Base-by-base conservation (phyloP, 2,888 invertebrate genomes). In the Apoderus coryli region DNA sequence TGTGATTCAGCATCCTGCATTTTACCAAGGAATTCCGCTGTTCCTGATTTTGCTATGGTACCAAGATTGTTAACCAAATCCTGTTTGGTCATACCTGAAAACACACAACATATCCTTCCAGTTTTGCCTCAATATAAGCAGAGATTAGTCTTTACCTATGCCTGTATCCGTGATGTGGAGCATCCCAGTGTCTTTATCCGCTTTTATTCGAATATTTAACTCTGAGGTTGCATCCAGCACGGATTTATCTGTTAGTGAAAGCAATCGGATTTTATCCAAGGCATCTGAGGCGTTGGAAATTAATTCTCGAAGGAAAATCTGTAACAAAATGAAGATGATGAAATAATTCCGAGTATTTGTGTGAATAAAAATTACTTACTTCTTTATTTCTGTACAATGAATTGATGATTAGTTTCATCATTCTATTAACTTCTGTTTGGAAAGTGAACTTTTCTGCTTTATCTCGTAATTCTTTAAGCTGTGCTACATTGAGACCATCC, bases 331-430 rank as follows among this genome's bases (percentile, higher is more conserved):
- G 30, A 26, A 27, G 19, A 19, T 19, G 6, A 19, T 19, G 19
- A 19, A 19, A 19, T 9, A 19, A 7, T 9, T 9, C 9, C 7
- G 13, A 9, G 22, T 9, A 27, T 22, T 16, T 14, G 13, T 28
- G 12, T 28, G 9, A 10, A 16, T 14, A 22, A 12, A 16, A 22
- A 13, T 16, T 4, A 42, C 51, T 44, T 51, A 79, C 82, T 67
- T 99, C 98, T 63, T 98, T 98, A 61, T 99, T 98, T 48, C 92
- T 75, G 63, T 98, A 98, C 5, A 98, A 67, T 5, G 98, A 98
- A 64, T 99, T 99, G 56, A 99, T 99, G 60, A 98, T 98, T 35
- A 98, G 73, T 61, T 98, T 99, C 98, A 98, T 99, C 93, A 99
- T 95, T 34, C 96, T 81, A 63, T 93, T 93, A 23, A 99, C 98